Percentiles rank a stretch among this genome's conserved stretches.
Evolutionary conservation across 2,888 invertebrate genomes (phyloP).

Genomic region (Zaprionus bogoriensis): DNA sequence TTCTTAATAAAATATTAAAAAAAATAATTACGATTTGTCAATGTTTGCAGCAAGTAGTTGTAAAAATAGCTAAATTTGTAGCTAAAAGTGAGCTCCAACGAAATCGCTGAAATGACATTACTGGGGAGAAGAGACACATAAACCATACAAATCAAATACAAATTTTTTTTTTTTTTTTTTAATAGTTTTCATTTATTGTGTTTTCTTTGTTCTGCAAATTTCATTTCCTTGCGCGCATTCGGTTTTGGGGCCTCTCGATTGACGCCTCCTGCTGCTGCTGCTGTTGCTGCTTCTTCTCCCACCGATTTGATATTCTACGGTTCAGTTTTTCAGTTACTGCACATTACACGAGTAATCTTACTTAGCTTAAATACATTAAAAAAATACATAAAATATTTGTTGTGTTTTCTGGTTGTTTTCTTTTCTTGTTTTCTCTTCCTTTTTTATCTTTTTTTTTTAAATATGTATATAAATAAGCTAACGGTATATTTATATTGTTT

Average conservation of each 20-base stretch:
- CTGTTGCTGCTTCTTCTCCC: slow-evolving; percentile 6
- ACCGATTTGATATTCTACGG: slow-evolving; percentile 44
- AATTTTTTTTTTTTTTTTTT: slow-evolving; percentile 9
- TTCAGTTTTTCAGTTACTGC: slow-evolving; percentile 35
- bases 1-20: too few species aligned
- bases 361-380: slow-evolving; percentile 74
- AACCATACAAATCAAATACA: slow-evolving; percentile 15
- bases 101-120: too few species aligned
- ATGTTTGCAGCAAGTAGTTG: too few species aligned
- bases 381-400: slow-evolving; percentile 73
- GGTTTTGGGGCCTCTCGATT: background rate
- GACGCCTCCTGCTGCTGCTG: background rate
- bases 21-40: too few species aligned
- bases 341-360: slow-evolving; percentile 62
- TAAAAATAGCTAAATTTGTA: too few species aligned
- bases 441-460: slow-evolving; percentile 35
- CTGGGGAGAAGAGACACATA: background rate
- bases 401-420: slow-evolving; percentile 28
- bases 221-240: slow-evolving; percentile 64
- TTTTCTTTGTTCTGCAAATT: slow-evolving; percentile 25
- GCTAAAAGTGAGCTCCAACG: too few species aligned
- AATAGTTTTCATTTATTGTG: slow-evolving; percentile 20
- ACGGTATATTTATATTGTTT: slow-evolving; percentile 65
- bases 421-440: slow-evolving; percentile 11
- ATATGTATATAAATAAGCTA: slow-evolving; percentile 69